Evolutionary conservation across 2,797 vertebrate genomes (phyloP).

Genomic region (Phrynocephalus vlangalii): DNA sequence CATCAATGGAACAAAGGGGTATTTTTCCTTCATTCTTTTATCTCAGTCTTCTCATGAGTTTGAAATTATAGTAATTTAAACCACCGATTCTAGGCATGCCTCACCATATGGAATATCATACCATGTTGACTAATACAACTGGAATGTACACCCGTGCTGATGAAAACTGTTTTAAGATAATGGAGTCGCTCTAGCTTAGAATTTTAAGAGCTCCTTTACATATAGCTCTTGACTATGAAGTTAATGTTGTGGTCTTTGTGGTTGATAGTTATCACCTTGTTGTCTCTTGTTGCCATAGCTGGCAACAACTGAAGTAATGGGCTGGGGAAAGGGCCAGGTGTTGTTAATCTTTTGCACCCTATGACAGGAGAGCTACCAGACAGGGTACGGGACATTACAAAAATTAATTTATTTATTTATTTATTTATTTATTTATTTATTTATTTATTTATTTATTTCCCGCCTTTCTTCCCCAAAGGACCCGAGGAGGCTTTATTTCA

Average conservation of each 20-base stretch:
- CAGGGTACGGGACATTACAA: not conserved
- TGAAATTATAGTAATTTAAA: conserved; percentile 13
- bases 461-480: too few species aligned
- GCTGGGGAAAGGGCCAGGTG: too few species aligned
- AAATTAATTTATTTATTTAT: too few species aligned
- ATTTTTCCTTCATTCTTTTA: not conserved
- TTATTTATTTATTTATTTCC: too few species aligned
- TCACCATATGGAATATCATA: not conserved
- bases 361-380: not conserved
- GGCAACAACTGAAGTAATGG: not conserved
- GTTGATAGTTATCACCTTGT: not conserved
- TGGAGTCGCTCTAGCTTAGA: not conserved
- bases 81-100: conserved; percentile 1
- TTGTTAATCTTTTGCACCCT: not conserved
- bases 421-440: too few species aligned
- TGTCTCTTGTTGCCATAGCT: not conserved
- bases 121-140: not conserved
- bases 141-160: not conserved
- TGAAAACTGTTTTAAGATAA: not conserved
- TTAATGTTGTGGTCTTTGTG: not conserved
- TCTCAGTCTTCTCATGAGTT: not conserved
- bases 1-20: not conserved
- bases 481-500: too few species aligned
- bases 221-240: not conserved
- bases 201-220: not conserved